A percentile compares a stretch with the other conserved stretches of the same genome.
These are phyloP conservation scores for Trissolcus brochymenae DNA, from an alignment of 2,888 invertebrate species.

Conservation along the genomic window DNA sequence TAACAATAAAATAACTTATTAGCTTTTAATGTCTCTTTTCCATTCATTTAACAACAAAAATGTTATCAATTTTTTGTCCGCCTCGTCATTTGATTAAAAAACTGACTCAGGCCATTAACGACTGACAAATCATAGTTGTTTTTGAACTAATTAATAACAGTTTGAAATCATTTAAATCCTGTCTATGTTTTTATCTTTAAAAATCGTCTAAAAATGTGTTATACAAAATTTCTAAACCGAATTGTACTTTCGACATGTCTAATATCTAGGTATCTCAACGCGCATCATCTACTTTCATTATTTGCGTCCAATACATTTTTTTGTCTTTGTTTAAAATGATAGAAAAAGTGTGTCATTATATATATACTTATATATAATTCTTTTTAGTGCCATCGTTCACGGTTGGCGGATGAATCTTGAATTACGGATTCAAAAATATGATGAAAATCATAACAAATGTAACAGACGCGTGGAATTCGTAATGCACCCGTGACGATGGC, in stretches of 20 bases:
- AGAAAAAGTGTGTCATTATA: slow-evolving; percentile 42
- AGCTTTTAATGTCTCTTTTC: too few relatives aligned
- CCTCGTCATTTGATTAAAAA: too few relatives aligned
- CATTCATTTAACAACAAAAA: too few relatives aligned
- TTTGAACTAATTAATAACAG: too few relatives aligned
- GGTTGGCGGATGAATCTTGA: slow-evolving; percentile 43
- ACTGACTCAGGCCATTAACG: too few relatives aligned
- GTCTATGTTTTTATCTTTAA: too few relatives aligned
- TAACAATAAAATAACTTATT: too few relatives aligned
- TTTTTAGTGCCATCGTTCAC: slow-evolving; percentile 32
- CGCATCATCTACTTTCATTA: slow-evolving; percentile 50
- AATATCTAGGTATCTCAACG: slow-evolving; percentile 35
- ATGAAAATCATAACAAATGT: slow-evolving; percentile 42
- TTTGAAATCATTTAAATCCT: too few relatives aligned
- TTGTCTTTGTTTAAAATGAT: slow-evolving; percentile 17
- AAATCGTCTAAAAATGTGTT: too few relatives aligned
- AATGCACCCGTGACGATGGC: slow-evolving; percentile 16
- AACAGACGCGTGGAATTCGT: slow-evolving; percentile 30
- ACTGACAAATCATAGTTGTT: too few relatives aligned
- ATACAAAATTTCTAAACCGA: not conserved
- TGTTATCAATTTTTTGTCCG: too few relatives aligned
- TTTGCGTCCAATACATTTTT: slow-evolving; percentile 38
- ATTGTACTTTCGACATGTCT: slow-evolving; percentile 35
- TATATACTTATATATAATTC: slow-evolving; percentile 2
- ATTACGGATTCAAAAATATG: slow-evolving; percentile 42